Evolutionary conservation across 2,113 vertebrate genomes (phyloP), one percentile per base, ranked within the genome.

Genomic region (Anguilla rostrata): DNA sequence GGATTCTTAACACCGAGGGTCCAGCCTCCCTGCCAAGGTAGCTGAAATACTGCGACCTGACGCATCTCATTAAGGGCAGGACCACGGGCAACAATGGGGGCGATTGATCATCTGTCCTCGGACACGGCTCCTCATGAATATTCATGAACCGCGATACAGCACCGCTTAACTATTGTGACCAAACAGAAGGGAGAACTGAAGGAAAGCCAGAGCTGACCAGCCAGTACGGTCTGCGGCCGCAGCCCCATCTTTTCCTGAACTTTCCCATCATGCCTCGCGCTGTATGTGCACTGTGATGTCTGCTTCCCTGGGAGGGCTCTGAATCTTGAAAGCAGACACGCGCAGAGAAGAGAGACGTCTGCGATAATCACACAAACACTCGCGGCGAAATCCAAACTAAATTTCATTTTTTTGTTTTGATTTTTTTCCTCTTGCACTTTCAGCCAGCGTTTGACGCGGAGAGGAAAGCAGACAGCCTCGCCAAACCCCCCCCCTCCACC

Each of bases 381-480:
- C 86, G 88, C 89, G 90, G 71, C 85, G 86, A 89, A 88, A 88
- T 87, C 85, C 71, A 86, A 91, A 92, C 85, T 91, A 91, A 91
- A 91, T 88, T 86, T 87, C 87, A 87, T 90, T 89, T 90, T 75
- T 75, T 11, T 75, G 60, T 66, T 20, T 66, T 66, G 20, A 26
- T 66, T 66, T 66, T 26, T 26, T 66, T 66, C 5, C 5, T 11
- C 75, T 14, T 29, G 2, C 78, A 11, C 39, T 40, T 80, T 83
- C 84, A 26, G 63, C 79, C 39, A 6, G 84, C 83, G 75, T 83
- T 91, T 92, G 87, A 89, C 84, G 88, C 60, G 83, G 88, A 90
- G 90, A 86, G 82, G 87, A 84, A 92, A 91, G 91, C 88, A 49
- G 87, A 90, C 84, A 26, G 84, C 84, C 89, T 81, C 81, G 78